Evolutionary conservation across 2,888 invertebrate genomes (phyloP).

Genomic region (Ormyrus nitidulus): DNA sequence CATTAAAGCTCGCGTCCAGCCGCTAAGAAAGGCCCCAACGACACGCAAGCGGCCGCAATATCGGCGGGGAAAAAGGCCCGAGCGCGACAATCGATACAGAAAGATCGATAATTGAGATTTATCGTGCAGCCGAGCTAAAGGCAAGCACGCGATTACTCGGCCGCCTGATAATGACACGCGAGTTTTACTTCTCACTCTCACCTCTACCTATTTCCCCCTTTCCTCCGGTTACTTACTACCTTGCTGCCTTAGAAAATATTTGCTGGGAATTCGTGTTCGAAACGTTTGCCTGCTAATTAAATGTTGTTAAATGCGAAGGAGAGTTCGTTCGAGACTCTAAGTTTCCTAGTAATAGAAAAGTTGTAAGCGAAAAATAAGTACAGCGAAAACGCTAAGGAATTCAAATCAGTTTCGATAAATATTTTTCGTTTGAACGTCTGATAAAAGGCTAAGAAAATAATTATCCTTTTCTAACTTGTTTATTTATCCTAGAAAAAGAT

Average conservation of each 20-base stretch:
- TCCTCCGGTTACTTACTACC: background rate
- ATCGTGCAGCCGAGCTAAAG: slow-evolving; percentile 59
- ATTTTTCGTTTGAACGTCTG: too few species aligned
- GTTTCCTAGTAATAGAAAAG: too few species aligned
- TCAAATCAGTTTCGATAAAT: too few species aligned
- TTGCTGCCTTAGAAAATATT: too few species aligned
- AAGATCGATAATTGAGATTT: slow-evolving; percentile 67
- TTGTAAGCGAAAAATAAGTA: too few species aligned
- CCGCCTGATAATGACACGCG: slow-evolving; percentile 21
- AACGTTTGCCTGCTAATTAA: background rate
- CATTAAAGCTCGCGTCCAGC: slow-evolving; percentile 20
- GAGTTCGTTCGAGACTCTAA: too few species aligned
- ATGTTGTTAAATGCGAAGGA: too few species aligned
- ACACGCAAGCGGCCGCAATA: background rate
- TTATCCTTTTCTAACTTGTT: too few species aligned
- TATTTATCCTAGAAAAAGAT: too few species aligned
- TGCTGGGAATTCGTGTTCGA: background rate
- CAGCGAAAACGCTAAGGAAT: too few species aligned
- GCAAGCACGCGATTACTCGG: slow-evolving; percentile 23
- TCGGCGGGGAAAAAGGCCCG: background rate
- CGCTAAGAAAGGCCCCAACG: slow-evolving; percentile 21
- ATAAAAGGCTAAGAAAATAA: too few species aligned
- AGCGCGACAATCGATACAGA: slow-evolving; percentile 57
- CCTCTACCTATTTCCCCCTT: background rate
- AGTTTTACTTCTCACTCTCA: slow-evolving; percentile 25